A percentile compares a stretch with the other conserved stretches of the same genome.
phyloP scores from a whole-genome alignment of 2,113 vertebrate species.

The Oxyura jamaicensis region DNA sequence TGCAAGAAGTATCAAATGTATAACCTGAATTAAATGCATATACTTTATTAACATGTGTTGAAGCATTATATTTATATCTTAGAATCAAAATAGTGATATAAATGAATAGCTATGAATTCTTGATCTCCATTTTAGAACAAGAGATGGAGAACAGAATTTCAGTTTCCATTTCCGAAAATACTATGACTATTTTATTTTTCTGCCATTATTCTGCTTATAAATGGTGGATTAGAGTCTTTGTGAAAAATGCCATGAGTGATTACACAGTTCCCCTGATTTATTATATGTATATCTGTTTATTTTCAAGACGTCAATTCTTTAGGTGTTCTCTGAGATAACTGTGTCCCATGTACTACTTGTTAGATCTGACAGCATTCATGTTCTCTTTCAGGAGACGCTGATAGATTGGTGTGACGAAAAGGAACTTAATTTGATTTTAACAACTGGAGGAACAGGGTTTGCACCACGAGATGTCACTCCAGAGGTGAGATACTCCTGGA shows the following conservation, averaged over 20 bases:
- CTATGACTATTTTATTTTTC: not conserved
- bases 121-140: conserved; percentile 11
- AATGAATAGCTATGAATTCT: not conserved
- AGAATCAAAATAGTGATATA: not conserved
- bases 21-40: not conserved
- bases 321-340: not conserved
- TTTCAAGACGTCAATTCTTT: not conserved
- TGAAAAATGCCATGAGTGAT: not conserved
- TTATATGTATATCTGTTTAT: not conserved
- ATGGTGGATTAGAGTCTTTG: not conserved
- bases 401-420: conserved; percentile 99
- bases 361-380: conserved; percentile 56
- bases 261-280: not conserved
- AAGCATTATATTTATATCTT: not conserved
- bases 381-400: conserved; percentile 89
- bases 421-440: conserved; percentile 98
- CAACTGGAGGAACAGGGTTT: conserved; percentile 97
- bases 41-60: not conserved
- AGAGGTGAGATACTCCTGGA: conserved; percentile 83
- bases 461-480: conserved; percentile 98
- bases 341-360: not conserved
- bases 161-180: conserved; percentile 2
- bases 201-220: not conserved
- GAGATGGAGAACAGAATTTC: conserved; percentile 9
- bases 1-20: not conserved